phyloP scores from a whole-genome alignment of 2,113 vertebrate genomes.

The Charadrius vociferus region DNA sequence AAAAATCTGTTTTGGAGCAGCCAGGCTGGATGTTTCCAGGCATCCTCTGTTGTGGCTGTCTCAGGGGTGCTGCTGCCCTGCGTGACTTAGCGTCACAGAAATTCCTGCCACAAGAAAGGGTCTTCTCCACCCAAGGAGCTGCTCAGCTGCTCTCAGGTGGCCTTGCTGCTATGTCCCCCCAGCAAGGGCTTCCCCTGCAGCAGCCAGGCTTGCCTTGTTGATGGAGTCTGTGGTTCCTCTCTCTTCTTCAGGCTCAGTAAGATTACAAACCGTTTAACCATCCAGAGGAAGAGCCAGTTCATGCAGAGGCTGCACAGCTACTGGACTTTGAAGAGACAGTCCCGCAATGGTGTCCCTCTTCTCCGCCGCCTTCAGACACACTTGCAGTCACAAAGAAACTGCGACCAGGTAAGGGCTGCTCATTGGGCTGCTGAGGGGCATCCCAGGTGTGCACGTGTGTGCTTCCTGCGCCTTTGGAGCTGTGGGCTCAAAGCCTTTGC shows the following conservation, averaged over 20 bases:
- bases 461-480: not conserved
- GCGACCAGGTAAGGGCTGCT: slow-evolving; percentile 80
- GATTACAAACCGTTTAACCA: slow-evolving; percentile 95
- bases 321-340: slow-evolving; percentile 98
- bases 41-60: not conserved
- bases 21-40: not conserved
- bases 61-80: not conserved
- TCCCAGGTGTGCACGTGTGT: not conserved
- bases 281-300: slow-evolving; percentile 97
- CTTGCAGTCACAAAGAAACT: slow-evolving; percentile 93
- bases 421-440: not conserved
- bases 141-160: not conserved
- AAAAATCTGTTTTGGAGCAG: not conserved
- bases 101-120: not conserved
- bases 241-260: slow-evolving; percentile 87
- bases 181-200: not conserved
- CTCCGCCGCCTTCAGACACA: slow-evolving; percentile 96
- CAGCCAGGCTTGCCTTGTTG: not conserved
- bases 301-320: slow-evolving; percentile 99
- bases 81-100: not conserved
- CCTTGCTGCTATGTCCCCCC: not conserved
- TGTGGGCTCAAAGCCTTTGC: not conserved
- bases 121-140: not conserved
- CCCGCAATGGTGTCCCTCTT: slow-evolving; percentile 94
- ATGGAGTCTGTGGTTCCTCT: not conserved